Evolutionary conservation across 2,888 invertebrate species (phyloP).

Genomic region (Spisula subtruncata): DNA sequence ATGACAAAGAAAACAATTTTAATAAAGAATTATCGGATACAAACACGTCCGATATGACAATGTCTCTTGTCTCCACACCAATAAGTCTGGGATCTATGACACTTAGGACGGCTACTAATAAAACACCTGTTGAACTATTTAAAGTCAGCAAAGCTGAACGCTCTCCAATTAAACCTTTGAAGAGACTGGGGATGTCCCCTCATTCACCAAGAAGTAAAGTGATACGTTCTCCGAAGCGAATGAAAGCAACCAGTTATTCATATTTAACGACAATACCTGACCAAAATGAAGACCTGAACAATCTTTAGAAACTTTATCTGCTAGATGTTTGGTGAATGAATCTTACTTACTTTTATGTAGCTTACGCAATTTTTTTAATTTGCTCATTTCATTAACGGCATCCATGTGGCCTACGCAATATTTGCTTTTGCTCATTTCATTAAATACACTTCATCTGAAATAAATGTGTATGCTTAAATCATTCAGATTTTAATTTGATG

Average conservation of each 20-base stretch:
- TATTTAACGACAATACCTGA: conserved; percentile 69
- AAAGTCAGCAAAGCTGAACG: conserved; percentile 68
- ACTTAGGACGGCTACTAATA: conserved; percentile 75
- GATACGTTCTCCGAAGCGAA: conserved; percentile 68
- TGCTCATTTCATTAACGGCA: background rate
- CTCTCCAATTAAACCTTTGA: conserved; percentile 82
- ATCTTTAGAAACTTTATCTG: conserved; percentile 32
- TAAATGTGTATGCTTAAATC: background rate
- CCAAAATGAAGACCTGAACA: conserved; percentile 74
- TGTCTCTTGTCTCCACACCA: conserved; percentile 71
- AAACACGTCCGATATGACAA: conserved; percentile 69
- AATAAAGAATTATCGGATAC: conserved; percentile 40
- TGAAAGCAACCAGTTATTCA: conserved; percentile 58
- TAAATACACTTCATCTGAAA: background rate
- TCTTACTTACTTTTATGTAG: background rate
- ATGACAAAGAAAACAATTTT: conserved; percentile 58
- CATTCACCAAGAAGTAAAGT: conserved; percentile 62
- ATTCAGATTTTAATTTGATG: background rate
- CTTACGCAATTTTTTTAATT: background rate
- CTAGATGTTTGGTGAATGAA: background rate
- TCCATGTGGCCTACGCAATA: background rate
- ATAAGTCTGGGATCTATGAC: conserved; percentile 60
- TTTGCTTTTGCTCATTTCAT: conserved; percentile 4
- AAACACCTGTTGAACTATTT: conserved; percentile 76
- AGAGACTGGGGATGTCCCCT: conserved; percentile 80